These are phyloP conservation scores for Rhabdomys dilectus DNA, from an alignment of 2,113 vertebrate genomes.

Conservation along the genomic window DNA sequence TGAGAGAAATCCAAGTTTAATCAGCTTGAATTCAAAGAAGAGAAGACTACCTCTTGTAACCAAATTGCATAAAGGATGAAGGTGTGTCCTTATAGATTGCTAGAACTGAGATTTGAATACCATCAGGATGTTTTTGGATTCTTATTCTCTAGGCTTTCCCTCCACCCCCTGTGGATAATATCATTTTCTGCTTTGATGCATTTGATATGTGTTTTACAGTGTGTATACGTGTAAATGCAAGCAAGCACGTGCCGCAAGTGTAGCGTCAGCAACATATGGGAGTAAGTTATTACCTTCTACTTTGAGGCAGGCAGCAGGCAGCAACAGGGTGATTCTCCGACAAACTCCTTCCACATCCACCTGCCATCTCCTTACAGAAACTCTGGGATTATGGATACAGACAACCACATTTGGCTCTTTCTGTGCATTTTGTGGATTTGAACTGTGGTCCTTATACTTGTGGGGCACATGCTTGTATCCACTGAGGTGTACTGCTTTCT, in stretches of 20 bases:
- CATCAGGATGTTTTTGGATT: not conserved
- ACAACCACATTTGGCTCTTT: too few species aligned
- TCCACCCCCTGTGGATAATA: not conserved
- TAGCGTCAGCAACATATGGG: too few species aligned
- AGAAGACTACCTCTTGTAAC: not conserved
- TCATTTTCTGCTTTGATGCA: not conserved
- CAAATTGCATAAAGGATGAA: not conserved
- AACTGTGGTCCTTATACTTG: not conserved
- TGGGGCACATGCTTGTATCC: not conserved
- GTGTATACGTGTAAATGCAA: not conserved
- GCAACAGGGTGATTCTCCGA: not conserved
- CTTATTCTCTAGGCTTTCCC: not conserved
- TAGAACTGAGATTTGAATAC: not conserved
- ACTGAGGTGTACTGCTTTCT: not conserved
- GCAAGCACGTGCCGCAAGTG: rapidly evolving
- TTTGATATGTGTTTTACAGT: not conserved
- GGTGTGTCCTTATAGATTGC: rapidly evolving
- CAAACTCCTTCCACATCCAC: not conserved
- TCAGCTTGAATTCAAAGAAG: not conserved
- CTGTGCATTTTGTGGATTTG: not conserved
- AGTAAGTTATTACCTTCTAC: not conserved
- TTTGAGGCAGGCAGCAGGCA: not conserved
- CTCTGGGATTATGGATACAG: not conserved
- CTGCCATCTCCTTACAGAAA: not conserved
- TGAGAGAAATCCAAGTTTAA: conserved; percentile 9